Conservation (phyloP, 2,113 vertebrate species). For the Lepidothrix coronata region DNA sequence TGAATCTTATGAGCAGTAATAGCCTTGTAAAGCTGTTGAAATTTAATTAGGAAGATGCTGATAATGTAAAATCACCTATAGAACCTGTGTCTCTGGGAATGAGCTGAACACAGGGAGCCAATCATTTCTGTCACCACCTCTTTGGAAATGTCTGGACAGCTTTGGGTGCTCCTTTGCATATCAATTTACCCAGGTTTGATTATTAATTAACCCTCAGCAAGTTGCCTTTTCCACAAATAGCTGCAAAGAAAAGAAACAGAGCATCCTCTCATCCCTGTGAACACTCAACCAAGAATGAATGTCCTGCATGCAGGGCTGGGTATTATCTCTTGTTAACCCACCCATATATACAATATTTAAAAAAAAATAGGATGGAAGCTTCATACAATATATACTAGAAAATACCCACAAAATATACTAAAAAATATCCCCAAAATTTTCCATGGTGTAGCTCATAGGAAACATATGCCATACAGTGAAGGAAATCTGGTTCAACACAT, state of each 20-base stretch:
- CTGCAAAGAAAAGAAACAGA: neutral
- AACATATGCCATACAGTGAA: neutral
- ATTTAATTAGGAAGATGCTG: neutral
- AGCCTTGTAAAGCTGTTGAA: neutral
- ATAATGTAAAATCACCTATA: neutral
- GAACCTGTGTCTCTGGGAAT: neutral
- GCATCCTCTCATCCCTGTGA: neutral
- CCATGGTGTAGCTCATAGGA: neutral
- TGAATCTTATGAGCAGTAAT: neutral
- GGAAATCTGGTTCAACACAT: neutral
- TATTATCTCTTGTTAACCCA: neutral
- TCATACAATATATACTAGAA: neutral
- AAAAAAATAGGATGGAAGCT: neutral
- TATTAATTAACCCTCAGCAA: neutral
- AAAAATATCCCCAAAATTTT: neutral
- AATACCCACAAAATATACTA: neutral
- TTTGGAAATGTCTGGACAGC: neutral
- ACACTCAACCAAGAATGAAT: neutral
- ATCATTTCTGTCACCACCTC: neutral
- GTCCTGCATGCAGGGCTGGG: neutral
- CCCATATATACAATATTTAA: neutral
- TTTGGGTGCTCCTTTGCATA: neutral
- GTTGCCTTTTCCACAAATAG: neutral
- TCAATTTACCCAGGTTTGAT: neutral
- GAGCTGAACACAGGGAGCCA: neutral